These are phyloP conservation scores for Thamnaconus septentrionalis DNA, from an alignment of 2,113 vertebrate genomes.

Conservation along the genomic window DNA sequence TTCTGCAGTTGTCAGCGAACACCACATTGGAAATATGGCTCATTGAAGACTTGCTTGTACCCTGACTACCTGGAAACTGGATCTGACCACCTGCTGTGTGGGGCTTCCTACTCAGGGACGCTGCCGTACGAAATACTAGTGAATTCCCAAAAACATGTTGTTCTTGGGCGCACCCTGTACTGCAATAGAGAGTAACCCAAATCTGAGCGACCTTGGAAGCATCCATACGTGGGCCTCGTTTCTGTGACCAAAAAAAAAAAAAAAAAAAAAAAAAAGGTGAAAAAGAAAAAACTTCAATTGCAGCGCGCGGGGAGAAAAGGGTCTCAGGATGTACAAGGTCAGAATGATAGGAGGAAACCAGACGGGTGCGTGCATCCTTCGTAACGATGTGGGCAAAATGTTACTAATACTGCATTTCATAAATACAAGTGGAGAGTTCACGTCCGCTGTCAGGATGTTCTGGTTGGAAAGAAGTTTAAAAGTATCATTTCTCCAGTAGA, in stretches of 20 bases:
- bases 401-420: slow-evolving; percentile 58
- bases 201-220: slow-evolving; percentile 36
- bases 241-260: slow-evolving; percentile 26
- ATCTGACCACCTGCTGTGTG: slow-evolving; percentile 26
- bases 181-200: slow-evolving; percentile 26
- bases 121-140: slow-evolving; percentile 36
- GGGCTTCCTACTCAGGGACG: slow-evolving; percentile 37
- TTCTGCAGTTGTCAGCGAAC: slow-evolving; percentile 50
- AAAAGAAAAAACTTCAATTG: slow-evolving; percentile 7
- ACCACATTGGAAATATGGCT: slow-evolving; percentile 55
- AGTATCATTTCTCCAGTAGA: slow-evolving; percentile 47
- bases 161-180: slow-evolving; percentile 17
- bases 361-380: slow-evolving; percentile 53
- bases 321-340: slow-evolving; percentile 38
- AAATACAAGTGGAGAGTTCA: slow-evolving; percentile 56
- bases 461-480: slow-evolving; percentile 15
- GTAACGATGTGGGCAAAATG: slow-evolving; percentile 47
- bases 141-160: slow-evolving; percentile 8
- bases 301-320: slow-evolving; percentile 28
- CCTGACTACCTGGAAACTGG: slow-evolving; percentile 53
- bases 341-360: slow-evolving; percentile 43
- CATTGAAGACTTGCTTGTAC: slow-evolving; percentile 50
- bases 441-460: slow-evolving; percentile 51
- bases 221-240: slow-evolving; percentile 24
- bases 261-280: not conserved